phyloP scores from a whole-genome alignment of 2,113 vertebrate species.

The Eidolon helvum region DNA sequence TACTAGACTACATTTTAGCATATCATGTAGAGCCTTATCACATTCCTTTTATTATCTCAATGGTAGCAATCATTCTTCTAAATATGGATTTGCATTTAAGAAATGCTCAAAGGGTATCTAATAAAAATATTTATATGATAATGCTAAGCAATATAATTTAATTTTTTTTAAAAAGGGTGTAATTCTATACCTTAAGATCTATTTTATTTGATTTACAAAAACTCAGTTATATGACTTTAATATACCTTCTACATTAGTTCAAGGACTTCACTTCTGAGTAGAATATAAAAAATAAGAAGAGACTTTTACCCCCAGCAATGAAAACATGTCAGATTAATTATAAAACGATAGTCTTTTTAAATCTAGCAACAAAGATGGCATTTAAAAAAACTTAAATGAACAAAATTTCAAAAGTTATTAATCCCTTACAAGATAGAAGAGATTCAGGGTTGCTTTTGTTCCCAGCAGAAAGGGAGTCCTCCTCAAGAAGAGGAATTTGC shows the following conservation, averaged over 20 bases:
- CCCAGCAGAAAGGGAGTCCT: not conserved
- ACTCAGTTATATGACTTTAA: not conserved
- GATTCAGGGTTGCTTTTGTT: not conserved
- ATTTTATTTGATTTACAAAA: not conserved
- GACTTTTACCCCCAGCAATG: not conserved
- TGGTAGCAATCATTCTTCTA: not conserved
- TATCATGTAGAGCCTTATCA: not conserved
- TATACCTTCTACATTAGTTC: not conserved
- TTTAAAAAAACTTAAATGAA: not conserved
- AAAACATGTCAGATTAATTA: not conserved
- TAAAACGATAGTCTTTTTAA: not conserved
- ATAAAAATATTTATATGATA: not conserved
- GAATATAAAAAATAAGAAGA: not conserved
- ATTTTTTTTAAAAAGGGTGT: not conserved
- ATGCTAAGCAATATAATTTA: not conserved
- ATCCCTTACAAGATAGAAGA: not conserved
- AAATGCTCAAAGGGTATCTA: not conserved
- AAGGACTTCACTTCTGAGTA: not conserved
- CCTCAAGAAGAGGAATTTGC: not conserved
- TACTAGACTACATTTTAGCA: not conserved
- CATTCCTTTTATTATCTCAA: conserved; percentile 3
- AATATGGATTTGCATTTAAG: not conserved
- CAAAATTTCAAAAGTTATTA: not conserved
- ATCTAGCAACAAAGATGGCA: not conserved
- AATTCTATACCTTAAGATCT: not conserved